A percentile compares a stretch with the other conserved stretches of the same genome.
Conservation (phyloP, 2,888 invertebrate species). For the Tipula vernalis region DNA sequence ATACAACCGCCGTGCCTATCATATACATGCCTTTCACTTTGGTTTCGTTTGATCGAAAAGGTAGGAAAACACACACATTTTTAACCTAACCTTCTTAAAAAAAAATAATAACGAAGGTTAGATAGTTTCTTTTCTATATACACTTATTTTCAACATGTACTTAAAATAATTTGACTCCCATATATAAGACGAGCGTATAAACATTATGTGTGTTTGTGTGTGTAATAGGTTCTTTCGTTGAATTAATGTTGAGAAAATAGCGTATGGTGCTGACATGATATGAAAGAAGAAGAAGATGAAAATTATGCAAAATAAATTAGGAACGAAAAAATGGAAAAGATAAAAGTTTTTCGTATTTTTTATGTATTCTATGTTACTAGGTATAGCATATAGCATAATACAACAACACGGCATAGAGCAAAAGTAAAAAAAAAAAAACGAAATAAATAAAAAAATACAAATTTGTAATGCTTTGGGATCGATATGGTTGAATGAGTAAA, state of each 20-base stretch:
- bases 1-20: not conserved
- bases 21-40: not conserved
- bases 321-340: not conserved
- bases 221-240: not conserved
- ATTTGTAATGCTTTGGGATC: not conserved
- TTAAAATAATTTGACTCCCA: not conserved
- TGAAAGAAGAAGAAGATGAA: not conserved
- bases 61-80: not conserved
- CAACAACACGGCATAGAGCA: not conserved
- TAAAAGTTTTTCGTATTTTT: not conserved
- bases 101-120: not conserved
- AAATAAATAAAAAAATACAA: not conserved
- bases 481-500: not conserved
- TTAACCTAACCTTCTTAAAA: not conserved
- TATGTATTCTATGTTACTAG: not conserved
- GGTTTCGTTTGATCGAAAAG: not conserved
- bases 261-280: not conserved
- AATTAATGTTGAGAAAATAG: not conserved
- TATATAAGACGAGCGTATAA: not conserved
- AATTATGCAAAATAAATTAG: not conserved
- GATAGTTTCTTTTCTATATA: not conserved
- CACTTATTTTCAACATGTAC: not conserved
- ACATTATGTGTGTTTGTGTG: not conserved
- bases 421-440: not conserved
- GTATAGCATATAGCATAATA: not conserved